Evolutionary conservation across 2,797 vertebrate genomes (phyloP).

Genomic region (Sebastolobus alascanus): DNA sequence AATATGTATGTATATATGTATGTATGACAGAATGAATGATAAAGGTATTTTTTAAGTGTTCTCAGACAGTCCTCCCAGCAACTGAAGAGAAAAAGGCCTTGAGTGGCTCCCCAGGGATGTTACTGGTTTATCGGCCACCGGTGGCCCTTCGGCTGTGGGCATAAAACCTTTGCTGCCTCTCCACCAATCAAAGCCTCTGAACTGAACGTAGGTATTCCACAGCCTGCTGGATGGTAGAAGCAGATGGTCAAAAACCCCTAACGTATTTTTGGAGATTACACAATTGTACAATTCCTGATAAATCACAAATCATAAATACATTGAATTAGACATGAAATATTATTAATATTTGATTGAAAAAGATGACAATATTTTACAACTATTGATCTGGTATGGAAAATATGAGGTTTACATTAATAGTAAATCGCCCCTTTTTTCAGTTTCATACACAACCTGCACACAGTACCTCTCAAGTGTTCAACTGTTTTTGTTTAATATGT

Average conservation of each 20-base stretch:
- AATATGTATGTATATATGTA: constrained; percentile 62
- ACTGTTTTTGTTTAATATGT: constrained; percentile 24
- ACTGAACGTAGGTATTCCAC: constrained; percentile 58
- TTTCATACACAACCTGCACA: constrained; percentile 24
- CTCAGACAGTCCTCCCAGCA: constrained; percentile 36
- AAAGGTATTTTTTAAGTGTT: constrained; percentile 30
- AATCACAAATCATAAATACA: constrained; percentile 19
- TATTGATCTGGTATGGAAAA: constrained; percentile 23
- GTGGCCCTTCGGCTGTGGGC: constrained; percentile 50
- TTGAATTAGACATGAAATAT: constrained; percentile 20
- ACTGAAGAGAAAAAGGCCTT: constrained; percentile 53
- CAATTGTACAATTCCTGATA: constrained; percentile 35
- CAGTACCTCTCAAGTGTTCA: constrained; percentile 25
- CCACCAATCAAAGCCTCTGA: constrained; percentile 62
- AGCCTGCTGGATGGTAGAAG: constrained; percentile 60
- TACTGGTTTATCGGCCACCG: constrained; percentile 51
- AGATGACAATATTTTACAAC: constrained; percentile 35
- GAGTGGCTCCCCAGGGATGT: constrained; percentile 49
- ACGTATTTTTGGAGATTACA: constrained; percentile 38
- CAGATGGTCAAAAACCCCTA: constrained; percentile 55
- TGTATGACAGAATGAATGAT: constrained; percentile 60
- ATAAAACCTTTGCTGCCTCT: constrained; percentile 47
- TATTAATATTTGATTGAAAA: constrained; percentile 37
- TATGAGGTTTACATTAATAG: constrained; percentile 26
- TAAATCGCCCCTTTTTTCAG: constrained; percentile 10